Percentiles rank a stretch among this genome's conserved stretches.
Conservation (phyloP, 2,113 vertebrate species). For the Aramus guarauna region DNA sequence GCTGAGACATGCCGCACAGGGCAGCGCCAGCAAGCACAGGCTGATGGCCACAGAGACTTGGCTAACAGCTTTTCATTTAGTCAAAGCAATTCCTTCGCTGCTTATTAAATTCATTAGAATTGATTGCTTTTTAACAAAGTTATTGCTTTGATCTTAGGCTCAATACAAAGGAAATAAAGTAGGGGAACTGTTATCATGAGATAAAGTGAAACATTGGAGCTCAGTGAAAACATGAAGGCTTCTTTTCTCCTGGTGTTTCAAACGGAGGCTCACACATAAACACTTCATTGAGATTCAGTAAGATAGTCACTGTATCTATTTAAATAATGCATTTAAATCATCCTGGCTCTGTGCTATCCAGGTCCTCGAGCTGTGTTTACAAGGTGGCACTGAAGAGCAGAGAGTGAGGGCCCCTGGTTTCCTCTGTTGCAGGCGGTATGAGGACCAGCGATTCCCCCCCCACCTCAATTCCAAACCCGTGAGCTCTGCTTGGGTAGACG, state of each 20-base stretch:
- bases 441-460: rapidly evolving
- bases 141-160: neutral
- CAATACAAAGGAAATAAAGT: neutral
- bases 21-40: neutral
- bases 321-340: neutral
- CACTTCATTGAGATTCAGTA: neutral
- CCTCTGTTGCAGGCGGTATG: neutral
- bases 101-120: neutral
- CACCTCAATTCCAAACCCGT: neutral
- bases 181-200: neutral
- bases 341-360: neutral
- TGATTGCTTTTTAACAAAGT: neutral
- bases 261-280: neutral
- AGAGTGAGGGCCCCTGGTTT: neutral
- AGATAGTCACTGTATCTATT: neutral
- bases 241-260: neutral
- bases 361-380: neutral
- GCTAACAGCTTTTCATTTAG: neutral
- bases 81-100: neutral
- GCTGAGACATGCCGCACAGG: neutral
- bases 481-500: neutral
- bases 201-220: neutral
- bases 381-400: neutral
- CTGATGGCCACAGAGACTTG: neutral
- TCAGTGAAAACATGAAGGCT: neutral